Conservation (phyloP, 2,113 vertebrate genomes). For the Esox niger region DNA sequence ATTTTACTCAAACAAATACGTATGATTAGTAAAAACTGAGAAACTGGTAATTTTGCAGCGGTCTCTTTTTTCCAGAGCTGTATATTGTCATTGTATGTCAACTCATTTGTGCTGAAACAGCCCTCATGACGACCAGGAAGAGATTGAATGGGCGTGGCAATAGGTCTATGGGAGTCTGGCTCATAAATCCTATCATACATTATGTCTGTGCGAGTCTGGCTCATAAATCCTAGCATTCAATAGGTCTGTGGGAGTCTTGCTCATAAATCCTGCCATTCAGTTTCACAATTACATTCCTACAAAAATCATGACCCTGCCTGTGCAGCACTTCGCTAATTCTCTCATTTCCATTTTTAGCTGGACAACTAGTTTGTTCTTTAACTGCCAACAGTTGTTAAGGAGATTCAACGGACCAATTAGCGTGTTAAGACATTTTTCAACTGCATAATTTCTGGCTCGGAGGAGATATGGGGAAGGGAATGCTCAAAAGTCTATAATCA, state of each 20-base stretch:
- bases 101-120: background rate
- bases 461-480: background rate
- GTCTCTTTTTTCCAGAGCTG: too few species aligned
- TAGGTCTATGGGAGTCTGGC: background rate
- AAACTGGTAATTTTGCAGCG: too few species aligned
- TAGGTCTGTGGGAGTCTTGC: background rate
- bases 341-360: background rate
- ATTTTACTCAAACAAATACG: too few species aligned
- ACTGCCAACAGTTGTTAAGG: conserved; percentile 1
- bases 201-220: background rate
- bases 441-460: conserved; percentile 6
- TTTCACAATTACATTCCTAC: too few species aligned
- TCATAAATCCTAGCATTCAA: too few species aligned
- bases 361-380: background rate
- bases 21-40: too few species aligned
- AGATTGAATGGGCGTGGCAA: background rate
- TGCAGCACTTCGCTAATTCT: background rate
- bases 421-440: background rate
- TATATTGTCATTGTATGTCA: background rate
- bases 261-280: background rate
- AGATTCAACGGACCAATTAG: background rate
- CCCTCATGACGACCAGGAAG: background rate
- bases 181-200: background rate
- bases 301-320: background rate
- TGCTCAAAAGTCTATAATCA: background rate